A percentile compares a stretch with the other conserved stretches of the same genome.
Evolutionary conservation across 2,797 vertebrate species (phyloP).

Genomic region (Agapornis canus): DNA sequence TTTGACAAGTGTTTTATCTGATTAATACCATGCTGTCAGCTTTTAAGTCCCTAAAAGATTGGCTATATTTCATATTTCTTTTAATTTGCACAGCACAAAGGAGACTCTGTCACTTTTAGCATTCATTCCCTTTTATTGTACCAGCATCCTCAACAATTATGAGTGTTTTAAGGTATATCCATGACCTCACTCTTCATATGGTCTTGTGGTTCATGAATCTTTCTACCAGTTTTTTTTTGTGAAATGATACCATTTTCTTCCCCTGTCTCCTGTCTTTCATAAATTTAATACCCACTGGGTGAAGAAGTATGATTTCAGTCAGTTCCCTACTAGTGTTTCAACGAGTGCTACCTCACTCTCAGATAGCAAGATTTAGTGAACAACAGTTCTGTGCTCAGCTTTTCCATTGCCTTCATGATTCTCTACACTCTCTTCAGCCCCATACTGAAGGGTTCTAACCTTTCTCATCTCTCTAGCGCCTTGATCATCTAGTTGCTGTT

Average conservation of each 20-base stretch:
- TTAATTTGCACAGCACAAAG: neutral
- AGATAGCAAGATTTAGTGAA: neutral
- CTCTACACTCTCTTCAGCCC: neutral
- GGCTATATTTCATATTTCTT: neutral
- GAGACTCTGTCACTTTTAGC: neutral
- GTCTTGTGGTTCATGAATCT: neutral
- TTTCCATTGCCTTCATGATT: neutral
- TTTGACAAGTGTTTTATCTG: neutral
- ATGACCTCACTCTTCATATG: neutral
- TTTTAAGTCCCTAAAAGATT: neutral
- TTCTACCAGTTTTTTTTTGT: rapidly evolving
- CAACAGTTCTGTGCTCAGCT: neutral
- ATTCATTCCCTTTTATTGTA: neutral
- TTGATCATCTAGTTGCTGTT: neutral
- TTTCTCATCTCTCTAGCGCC: neutral
- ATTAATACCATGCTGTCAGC: neutral
- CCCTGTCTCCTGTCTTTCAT: neutral
- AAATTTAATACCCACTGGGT: neutral
- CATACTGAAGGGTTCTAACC: neutral
- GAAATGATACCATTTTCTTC: neutral
- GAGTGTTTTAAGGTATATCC: neutral
- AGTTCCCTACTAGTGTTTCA: neutral
- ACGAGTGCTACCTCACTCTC: neutral
- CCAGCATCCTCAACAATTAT: neutral
- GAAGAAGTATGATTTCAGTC: neutral